phyloP scores from a whole-genome alignment of 2,797 vertebrate species.

The Rhyacichthys aspro region DNA sequence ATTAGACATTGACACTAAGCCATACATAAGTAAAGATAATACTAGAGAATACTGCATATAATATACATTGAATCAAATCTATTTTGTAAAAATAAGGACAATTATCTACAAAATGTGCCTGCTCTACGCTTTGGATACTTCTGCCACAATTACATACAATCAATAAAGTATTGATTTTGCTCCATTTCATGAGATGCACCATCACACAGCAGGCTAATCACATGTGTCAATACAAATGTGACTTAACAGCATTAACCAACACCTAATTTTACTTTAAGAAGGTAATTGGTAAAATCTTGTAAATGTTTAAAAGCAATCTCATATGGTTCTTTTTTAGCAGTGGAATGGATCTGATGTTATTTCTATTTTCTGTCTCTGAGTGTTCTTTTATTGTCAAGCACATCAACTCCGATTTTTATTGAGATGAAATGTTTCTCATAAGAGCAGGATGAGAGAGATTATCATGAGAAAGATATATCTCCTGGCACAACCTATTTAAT shows the following conservation, averaged over 20 bases:
- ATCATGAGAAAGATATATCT: background rate
- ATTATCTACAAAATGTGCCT: too few relatives aligned
- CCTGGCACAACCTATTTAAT: too few relatives aligned
- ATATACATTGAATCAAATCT: too few relatives aligned
- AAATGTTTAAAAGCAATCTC: too few relatives aligned
- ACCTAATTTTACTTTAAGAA: too few relatives aligned
- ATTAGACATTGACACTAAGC: too few relatives aligned
- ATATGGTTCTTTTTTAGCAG: conserved; percentile 19
- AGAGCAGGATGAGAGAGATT: conserved; percentile 1
- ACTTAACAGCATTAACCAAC: conserved; percentile 23
- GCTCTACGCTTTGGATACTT: conserved; percentile 32
- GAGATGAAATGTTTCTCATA: conserved; percentile 25
- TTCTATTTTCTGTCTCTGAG: conserved; percentile 20
- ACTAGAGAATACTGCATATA: too few relatives aligned
- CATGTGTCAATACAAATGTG: conserved; percentile 14
- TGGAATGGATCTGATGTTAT: conserved; percentile 31
- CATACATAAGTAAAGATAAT: too few relatives aligned
- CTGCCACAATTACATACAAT: conserved; percentile 61
- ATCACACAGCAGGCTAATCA: background rate
- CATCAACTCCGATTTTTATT: conserved; percentile 22
- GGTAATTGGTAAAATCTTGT: background rate
- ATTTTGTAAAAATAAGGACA: too few relatives aligned
- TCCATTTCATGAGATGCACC: conserved; percentile 22
- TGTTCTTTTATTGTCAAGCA: conserved; percentile 19
- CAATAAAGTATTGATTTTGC: conserved; percentile 61